Conservation (phyloP, 2,888 invertebrate genomes). For the Electrophaes corylata region DNA sequence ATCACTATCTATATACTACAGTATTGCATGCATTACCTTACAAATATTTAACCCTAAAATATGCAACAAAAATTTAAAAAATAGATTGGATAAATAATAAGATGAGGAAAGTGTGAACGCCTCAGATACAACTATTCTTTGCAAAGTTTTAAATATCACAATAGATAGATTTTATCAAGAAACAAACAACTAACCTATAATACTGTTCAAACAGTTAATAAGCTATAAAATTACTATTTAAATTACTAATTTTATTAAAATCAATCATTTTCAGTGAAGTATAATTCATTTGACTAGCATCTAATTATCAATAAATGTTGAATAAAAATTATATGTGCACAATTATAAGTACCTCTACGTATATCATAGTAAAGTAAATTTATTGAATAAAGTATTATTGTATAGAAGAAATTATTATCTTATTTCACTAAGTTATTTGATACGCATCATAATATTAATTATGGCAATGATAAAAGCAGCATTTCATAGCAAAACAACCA, state of each 20-base stretch:
- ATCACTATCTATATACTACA: constrained; percentile 27
- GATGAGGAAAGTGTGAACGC: constrained; percentile 25
- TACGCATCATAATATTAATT: constrained; percentile 42
- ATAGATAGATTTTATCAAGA: constrained; percentile 67
- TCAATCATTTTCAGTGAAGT: constrained; percentile 65
- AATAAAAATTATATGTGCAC: constrained; percentile 36
- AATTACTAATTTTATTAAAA: constrained; percentile 65
- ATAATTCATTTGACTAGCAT: constrained; percentile 81
- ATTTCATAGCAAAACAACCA: constrained; percentile 49
- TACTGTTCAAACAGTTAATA: constrained; percentile 74
- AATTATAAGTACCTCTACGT: constrained; percentile 6
- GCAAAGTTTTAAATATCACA: constrained; percentile 69
- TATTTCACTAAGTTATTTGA: constrained; percentile 12
- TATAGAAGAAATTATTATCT: constrained; percentile 14
- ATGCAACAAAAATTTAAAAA: constrained; percentile 30
- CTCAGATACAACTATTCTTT: constrained; percentile 56
- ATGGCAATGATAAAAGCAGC: constrained; percentile 56
- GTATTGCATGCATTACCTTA: constrained; percentile 28
- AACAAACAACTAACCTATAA: constrained; percentile 80
- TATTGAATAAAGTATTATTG: constrained; percentile 18
- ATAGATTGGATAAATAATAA: constrained; percentile 37
- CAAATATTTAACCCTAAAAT: constrained; percentile 23
- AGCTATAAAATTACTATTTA: constrained; percentile 56
- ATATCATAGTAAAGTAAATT: constrained; percentile 11
- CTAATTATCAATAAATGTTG: constrained; percentile 61